phyloP scores from a whole-genome alignment of 2,888 invertebrate genomes.

The Petrolisthes manimaculis region DNA sequence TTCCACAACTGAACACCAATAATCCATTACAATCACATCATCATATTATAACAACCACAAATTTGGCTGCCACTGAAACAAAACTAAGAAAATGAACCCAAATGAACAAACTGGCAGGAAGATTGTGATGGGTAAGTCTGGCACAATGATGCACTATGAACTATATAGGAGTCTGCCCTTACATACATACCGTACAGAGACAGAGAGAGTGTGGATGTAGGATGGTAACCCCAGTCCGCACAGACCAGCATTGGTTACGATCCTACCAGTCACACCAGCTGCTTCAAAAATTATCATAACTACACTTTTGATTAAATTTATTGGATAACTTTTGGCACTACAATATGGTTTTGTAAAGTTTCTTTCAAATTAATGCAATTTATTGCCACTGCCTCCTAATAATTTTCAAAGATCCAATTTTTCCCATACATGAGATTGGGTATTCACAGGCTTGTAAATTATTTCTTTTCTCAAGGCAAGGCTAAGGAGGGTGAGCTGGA shows the following conservation, averaged over 20 bases:
- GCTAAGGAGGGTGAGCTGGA: constrained; percentile 32
- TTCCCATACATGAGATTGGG: too few relatives aligned
- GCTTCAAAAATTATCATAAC: neutral
- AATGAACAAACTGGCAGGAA: constrained; percentile 50
- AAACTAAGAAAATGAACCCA: neutral
- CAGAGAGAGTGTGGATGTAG: constrained; percentile 38
- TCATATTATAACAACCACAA: too few relatives aligned
- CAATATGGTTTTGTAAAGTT: too few relatives aligned
- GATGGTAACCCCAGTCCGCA: constrained; percentile 44
- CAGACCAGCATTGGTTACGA: constrained; percentile 35
- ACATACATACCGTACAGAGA: neutral
- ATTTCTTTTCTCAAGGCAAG: constrained; percentile 25
- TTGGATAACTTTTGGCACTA: too few relatives aligned
- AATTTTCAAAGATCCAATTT: too few relatives aligned
- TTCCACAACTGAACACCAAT: too few relatives aligned
- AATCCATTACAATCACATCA: too few relatives aligned
- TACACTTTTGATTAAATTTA: too few relatives aligned
- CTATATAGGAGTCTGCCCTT: constrained; percentile 60
- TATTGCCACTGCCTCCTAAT: too few relatives aligned
- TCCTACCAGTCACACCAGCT: constrained; percentile 45
- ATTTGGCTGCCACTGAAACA: too few relatives aligned
- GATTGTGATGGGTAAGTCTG: constrained; percentile 54
- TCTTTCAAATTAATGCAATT: too few relatives aligned
- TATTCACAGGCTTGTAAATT: too few relatives aligned
- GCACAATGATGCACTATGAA: constrained; percentile 60